These are phyloP conservation scores for Ernsta delagoae DNA, from an alignment of 2,888 invertebrate genomes.

Conservation along the genomic window DNA sequence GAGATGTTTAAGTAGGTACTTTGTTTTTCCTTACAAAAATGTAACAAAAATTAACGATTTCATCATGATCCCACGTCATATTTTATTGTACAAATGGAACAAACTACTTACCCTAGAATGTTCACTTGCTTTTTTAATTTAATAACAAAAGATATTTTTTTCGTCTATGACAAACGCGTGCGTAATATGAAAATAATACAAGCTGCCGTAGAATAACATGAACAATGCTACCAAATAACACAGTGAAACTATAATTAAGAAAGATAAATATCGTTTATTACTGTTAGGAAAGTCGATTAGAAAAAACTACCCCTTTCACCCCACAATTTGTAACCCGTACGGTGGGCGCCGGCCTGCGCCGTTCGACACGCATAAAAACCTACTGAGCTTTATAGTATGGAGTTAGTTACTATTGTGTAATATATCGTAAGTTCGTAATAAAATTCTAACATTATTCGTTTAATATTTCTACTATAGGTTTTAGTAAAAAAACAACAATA, in stretches of 20 bases:
- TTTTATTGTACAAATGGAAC: no score
- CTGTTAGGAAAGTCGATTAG: constrained; percentile 84
- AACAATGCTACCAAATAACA: constrained; percentile 77
- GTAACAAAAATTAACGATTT: no score
- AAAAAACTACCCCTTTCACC: constrained; percentile 85
- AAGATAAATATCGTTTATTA: constrained; percentile 86
- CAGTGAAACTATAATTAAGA: constrained; percentile 82
- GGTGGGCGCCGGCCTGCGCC: constrained; percentile 71
- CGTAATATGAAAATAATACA: constrained; percentile 81
- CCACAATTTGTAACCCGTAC: constrained; percentile 85
- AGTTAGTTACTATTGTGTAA: constrained; percentile 48
- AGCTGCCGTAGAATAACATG: constrained; percentile 76
- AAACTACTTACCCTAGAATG: no score
- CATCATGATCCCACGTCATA: no score
- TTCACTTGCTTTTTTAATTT: no score
- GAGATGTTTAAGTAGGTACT: no score
- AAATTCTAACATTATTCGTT: no score
- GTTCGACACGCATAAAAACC: constrained; percentile 77
- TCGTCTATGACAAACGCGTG: constrained; percentile 66
- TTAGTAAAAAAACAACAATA: no score
- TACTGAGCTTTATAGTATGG: constrained; percentile 53
- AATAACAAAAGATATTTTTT: constrained; percentile 29
- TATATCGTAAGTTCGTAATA: no score
- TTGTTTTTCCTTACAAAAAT: no score
- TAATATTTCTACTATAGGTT: no score